A percentile compares a stretch with the other conserved stretches of the same genome.
Conservation (phyloP, 2,888 invertebrate species). For the Trimorus sp. region DNA sequence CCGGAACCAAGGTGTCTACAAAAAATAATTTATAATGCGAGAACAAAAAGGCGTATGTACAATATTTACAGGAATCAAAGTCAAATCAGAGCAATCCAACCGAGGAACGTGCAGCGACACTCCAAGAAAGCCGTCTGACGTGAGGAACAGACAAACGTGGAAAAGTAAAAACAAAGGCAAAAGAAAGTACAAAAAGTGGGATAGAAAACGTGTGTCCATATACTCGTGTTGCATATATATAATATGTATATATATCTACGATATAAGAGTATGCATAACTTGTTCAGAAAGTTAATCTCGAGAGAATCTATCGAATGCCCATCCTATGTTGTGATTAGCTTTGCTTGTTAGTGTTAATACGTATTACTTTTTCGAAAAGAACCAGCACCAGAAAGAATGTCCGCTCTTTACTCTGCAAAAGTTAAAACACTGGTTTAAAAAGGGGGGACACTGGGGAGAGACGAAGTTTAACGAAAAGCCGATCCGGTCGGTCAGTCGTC, state of each 20-base stretch:
- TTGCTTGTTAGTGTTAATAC: constrained; percentile 59
- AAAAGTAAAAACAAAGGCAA: no score
- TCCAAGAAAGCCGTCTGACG: constrained; percentile 19
- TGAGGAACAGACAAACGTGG: background rate
- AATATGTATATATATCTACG: no score
- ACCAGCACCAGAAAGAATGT: constrained; percentile 63
- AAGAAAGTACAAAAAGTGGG: no score
- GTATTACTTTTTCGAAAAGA: constrained; percentile 52
- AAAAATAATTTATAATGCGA: constrained; percentile 34
- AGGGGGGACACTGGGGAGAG: background rate
- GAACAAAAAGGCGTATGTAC: constrained; percentile 37
- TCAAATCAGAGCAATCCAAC: constrained; percentile 15
- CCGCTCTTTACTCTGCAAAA: constrained; percentile 53
- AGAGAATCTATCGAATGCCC: constrained; percentile 24
- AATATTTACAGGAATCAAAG: constrained; percentile 36
- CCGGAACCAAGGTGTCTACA: constrained; percentile 3
- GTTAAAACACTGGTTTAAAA: constrained; percentile 39
- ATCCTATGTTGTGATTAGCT: constrained; percentile 47
- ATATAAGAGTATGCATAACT: background rate
- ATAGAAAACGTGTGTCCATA: no score
- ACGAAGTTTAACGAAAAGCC: no score
- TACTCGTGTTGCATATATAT: no score
- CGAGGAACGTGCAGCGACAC: constrained; percentile 17
- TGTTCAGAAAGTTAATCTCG: constrained; percentile 29
- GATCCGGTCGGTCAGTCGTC: no score